phyloP scores from a whole-genome alignment of 2,797 vertebrate species.

The Hirundo rustica region DNA sequence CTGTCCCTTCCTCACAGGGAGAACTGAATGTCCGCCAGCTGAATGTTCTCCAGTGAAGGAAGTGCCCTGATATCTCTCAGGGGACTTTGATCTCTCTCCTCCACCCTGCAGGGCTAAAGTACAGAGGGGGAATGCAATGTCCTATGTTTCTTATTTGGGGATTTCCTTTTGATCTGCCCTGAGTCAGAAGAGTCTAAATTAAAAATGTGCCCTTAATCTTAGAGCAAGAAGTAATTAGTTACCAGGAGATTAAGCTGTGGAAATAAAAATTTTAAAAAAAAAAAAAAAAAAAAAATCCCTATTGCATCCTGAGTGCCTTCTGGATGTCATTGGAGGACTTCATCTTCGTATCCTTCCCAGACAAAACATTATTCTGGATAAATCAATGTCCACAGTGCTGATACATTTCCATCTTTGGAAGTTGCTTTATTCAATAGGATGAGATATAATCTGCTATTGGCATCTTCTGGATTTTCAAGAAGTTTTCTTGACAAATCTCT shows the following conservation, averaged over 20 bases:
- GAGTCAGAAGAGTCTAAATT: neutral
- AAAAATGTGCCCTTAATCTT: conserved; percentile 23
- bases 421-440: neutral
- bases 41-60: neutral
- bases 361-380: neutral
- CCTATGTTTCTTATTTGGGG: neutral
- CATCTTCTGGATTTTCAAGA: neutral
- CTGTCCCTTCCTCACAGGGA: neutral
- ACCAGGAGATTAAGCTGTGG: neutral
- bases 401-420: neutral
- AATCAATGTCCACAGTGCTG: neutral
- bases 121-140: neutral
- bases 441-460: neutral
- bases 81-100: neutral
- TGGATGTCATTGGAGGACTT: neutral
- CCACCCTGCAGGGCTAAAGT: neutral
- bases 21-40: neutral
- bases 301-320: neutral
- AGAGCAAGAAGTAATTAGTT: neutral
- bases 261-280: neutral
- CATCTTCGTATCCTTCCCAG: neutral
- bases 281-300: neutral
- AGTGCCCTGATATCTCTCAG: neutral
- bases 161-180: conserved; percentile 3
- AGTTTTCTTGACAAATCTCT: neutral